These are phyloP conservation scores for Bombus sibiricus DNA, from an alignment of 1,140 invertebrate species.

Conservation along the genomic window DNA sequence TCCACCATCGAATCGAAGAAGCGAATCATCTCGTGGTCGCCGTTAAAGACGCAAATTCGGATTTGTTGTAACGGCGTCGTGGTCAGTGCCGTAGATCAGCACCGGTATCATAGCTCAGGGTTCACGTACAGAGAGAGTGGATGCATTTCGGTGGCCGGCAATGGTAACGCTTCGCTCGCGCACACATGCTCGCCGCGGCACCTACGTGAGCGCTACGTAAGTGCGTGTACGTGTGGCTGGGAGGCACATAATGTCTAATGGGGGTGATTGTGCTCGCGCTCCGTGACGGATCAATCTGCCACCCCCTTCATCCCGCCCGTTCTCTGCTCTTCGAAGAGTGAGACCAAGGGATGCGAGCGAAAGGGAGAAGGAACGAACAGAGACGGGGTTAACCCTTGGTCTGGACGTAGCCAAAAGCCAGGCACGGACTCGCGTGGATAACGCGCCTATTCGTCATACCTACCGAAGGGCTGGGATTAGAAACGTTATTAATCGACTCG, in stretches of 20 bases:
- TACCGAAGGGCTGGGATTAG: constrained; percentile 58
- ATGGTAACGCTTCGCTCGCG: constrained; percentile 49
- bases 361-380: neutral
- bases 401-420: constrained; percentile 65
- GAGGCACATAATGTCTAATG: constrained; percentile 82
- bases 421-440: constrained; percentile 70
- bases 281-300: constrained; percentile 83
- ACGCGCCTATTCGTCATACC: constrained; percentile 77
- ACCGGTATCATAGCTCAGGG: constrained; percentile 76
- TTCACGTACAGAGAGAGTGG: constrained; percentile 50
- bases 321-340: constrained; percentile 53
- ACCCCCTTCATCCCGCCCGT: constrained; percentile 72
- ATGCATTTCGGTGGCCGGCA: constrained; percentile 75
- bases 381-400: constrained; percentile 60
- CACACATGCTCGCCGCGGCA: constrained; percentile 15
- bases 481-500: constrained; percentile 62
- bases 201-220: constrained; percentile 44
- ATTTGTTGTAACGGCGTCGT: constrained; percentile 65
- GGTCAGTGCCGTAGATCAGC: constrained; percentile 73
- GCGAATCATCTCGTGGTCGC: neutral
- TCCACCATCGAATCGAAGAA: neutral
- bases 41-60: constrained; percentile 60
- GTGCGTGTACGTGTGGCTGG: constrained; percentile 57
- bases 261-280: constrained; percentile 81
- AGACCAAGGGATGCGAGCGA: constrained; percentile 25